A percentile compares a stretch with the other conserved stretches of the same genome.
Evolutionary conservation across 2,113 vertebrate species (phyloP).

Genomic region (Megaptera novaeangliae): DNA sequence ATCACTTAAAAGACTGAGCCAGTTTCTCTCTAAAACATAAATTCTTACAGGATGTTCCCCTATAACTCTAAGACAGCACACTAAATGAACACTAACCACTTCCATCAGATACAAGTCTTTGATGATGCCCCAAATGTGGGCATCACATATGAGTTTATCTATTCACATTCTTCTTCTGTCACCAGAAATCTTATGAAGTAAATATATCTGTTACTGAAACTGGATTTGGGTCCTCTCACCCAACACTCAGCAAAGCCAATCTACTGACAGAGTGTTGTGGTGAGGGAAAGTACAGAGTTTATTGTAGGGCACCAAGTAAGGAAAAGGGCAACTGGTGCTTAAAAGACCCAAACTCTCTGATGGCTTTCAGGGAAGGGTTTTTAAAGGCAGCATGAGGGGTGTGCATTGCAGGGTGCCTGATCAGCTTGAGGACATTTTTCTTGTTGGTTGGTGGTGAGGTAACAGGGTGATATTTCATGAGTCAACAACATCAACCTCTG

Average conservation of each 20-base stretch:
- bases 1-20: background rate
- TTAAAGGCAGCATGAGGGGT: background rate
- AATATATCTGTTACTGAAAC: background rate
- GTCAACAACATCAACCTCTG: background rate
- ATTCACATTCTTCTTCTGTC: background rate
- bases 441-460: background rate
- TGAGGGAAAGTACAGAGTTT: background rate
- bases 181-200: background rate
- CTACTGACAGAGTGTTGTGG: background rate
- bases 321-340: background rate
- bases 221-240: background rate
- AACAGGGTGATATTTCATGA: background rate
- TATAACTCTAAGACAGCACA: background rate
- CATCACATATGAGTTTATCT: background rate
- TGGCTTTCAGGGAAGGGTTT: background rate
- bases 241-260: background rate
- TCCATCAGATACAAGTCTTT: background rate
- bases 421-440: background rate
- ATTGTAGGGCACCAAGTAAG: background rate
- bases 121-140: background rate
- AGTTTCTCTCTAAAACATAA: background rate
- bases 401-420: background rate
- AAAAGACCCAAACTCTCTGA: background rate
- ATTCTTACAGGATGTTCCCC: background rate
- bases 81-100: background rate